phyloP scores from a whole-genome alignment of 2,888 invertebrate species.

The Gymnoscelis rufifasciata region DNA sequence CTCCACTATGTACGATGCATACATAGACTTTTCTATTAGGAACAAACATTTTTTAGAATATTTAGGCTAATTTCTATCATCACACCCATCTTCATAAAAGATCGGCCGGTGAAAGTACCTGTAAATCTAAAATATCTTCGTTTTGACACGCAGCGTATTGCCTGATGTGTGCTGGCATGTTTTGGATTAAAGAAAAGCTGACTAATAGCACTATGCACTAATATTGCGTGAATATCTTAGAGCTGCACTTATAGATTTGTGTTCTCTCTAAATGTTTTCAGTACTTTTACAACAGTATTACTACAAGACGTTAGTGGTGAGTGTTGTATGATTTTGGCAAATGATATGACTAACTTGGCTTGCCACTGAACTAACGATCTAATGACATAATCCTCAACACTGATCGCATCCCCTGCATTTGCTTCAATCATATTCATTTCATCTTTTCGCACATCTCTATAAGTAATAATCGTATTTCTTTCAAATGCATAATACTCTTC shows the following conservation, averaged over 20 bases:
- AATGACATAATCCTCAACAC: conserved; percentile 16
- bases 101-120: conserved; percentile 50
- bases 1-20: conserved; percentile 65
- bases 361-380: conserved; percentile 43
- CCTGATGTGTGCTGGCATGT: conserved; percentile 72
- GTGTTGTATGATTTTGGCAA: conserved; percentile 73
- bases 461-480: conserved; percentile 5
- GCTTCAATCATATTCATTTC: conserved; percentile 32
- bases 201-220: conserved; percentile 76
- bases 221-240: conserved; percentile 54
- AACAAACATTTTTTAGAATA: conserved; percentile 30
- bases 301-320: conserved; percentile 74
- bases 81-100: conserved; percentile 40
- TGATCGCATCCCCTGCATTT: conserved; percentile 26
- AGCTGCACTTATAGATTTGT: conserved; percentile 67
- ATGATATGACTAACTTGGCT: conserved; percentile 61
- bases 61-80: conserved; percentile 38
- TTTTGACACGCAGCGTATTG: conserved; percentile 61
- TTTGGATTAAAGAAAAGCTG: conserved; percentile 53
- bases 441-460: conserved; percentile 17
- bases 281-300: conserved; percentile 69
- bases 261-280: conserved; percentile 68
- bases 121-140: conserved; percentile 67
- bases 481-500: background rate
- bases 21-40: conserved; percentile 47